phyloP scores from a whole-genome alignment of 1,140 invertebrate genomes.

The Drosophila jambulina region DNA sequence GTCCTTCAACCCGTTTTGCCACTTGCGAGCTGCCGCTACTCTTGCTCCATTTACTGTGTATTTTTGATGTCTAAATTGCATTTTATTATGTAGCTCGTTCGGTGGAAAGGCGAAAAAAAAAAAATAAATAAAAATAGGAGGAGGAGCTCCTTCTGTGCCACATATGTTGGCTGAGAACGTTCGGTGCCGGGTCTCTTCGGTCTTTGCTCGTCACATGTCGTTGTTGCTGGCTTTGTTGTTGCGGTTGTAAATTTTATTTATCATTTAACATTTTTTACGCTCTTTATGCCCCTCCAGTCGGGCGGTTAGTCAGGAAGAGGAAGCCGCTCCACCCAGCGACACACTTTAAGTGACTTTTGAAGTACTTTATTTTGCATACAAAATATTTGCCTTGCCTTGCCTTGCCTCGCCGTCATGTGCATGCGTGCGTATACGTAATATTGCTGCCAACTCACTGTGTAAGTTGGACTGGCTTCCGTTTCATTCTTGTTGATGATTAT shows the following conservation, averaged over 20 bases:
- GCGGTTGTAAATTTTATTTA: conserved; percentile 84
- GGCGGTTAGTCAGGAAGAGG: conserved; percentile 14
- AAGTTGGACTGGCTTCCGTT: conserved; percentile 42
- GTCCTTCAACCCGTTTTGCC: conserved; percentile 16
- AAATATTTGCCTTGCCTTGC: conserved; percentile 65
- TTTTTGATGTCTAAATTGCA: conserved; percentile 84
- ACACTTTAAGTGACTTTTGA: conserved; percentile 81
- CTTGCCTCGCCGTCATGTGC: conserved; percentile 43
- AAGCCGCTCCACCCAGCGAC: conserved; percentile 30
- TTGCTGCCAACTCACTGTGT: conserved; percentile 52
- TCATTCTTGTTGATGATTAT: conserved; percentile 10
- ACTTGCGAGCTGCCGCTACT: conserved; percentile 49
- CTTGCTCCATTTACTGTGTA: conserved; percentile 78
- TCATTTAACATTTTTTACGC: conserved; percentile 83
- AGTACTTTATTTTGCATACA: conserved; percentile 83
- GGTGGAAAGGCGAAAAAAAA: conserved; percentile 19
- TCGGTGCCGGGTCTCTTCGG: conserved; percentile 58
- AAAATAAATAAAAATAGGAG: conserved; percentile 4
- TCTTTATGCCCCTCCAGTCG: conserved; percentile 65
- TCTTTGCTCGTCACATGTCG: conserved; percentile 17
- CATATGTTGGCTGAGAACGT: conserved; percentile 14
- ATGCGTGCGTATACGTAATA: conserved; percentile 68
- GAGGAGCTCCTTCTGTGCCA: background rate
- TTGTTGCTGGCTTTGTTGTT: conserved; percentile 68
- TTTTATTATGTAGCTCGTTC: conserved; percentile 79